phyloP scores from a whole-genome alignment of 2,113 vertebrate genomes.

The Castor canadensis region DNA sequence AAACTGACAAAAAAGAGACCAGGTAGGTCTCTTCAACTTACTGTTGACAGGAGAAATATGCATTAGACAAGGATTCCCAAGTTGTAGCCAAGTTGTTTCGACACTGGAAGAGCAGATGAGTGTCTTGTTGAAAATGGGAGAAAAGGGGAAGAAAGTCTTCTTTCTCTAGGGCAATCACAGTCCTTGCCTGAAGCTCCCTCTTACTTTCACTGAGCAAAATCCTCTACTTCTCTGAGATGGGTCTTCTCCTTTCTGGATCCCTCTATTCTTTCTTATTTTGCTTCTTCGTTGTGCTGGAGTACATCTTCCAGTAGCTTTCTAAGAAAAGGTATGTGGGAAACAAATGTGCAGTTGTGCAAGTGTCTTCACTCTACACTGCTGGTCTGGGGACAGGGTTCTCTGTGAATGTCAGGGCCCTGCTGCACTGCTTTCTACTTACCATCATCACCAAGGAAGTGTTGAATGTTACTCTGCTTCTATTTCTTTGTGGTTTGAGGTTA shows the following conservation, averaged over 20 bases:
- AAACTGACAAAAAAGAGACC: neutral
- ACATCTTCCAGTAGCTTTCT: neutral
- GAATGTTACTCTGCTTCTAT: too few relatives aligned
- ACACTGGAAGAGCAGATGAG: too few relatives aligned
- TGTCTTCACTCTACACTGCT: neutral
- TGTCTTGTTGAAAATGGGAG: too few relatives aligned
- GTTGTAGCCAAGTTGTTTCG: too few relatives aligned
- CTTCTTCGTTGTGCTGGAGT: neutral
- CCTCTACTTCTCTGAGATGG: neutral
- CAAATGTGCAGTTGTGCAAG: neutral
- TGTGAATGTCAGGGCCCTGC: neutral
- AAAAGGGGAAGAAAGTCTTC: too few relatives aligned
- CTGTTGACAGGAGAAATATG: neutral
- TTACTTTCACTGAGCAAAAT: neutral
- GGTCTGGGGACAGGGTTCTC: neutral
- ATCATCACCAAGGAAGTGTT: neutral
- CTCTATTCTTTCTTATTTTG: neutral
- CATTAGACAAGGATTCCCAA: neutral
- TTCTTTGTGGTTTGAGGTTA: neutral
- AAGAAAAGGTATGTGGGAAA: neutral
- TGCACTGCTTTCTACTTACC: neutral
- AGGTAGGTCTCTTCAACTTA: neutral
- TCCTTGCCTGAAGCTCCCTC: neutral
- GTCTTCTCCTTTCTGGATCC: neutral
- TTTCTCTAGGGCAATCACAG: neutral